Percentiles rank a stretch among this genome's conserved stretches.
Evolutionary conservation across 2,797 vertebrate genomes (phyloP).

Genomic region (Micrastur ruficollis): DNA sequence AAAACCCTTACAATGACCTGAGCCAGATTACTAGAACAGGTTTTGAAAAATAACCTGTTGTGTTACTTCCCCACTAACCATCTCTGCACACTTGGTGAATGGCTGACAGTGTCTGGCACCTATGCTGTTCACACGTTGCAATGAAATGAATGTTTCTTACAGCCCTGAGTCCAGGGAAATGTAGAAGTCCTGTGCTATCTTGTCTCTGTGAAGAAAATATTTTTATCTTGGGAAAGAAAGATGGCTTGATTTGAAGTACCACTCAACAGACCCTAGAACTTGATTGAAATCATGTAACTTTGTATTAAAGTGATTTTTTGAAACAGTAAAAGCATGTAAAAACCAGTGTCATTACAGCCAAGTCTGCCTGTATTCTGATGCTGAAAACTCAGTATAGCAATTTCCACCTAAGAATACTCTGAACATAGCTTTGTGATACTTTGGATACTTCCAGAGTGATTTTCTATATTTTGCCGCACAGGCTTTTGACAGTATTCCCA

Average conservation of each 20-base stretch:
- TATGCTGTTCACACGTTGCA: not conserved
- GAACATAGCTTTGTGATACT: not conserved
- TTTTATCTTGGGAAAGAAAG: not conserved
- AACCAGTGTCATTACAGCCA: not conserved
- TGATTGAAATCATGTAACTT: not conserved
- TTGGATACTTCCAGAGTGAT: not conserved
- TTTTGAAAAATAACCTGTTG: constrained; percentile 29
- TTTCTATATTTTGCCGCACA: not conserved
- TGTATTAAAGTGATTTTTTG: not conserved
- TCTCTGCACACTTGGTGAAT: not conserved
- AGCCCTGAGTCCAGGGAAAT: not conserved
- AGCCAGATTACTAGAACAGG: not conserved
- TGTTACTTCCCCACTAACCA: not conserved
- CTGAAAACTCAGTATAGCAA: not conserved
- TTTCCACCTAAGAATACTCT: not conserved
- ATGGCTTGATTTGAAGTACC: not conserved
- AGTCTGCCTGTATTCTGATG: not conserved
- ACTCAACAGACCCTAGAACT: not conserved
- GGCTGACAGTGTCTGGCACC: not conserved
- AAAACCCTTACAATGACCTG: not conserved
- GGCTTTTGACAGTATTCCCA: not conserved
- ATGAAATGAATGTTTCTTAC: not conserved
- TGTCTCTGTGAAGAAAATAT: not conserved
- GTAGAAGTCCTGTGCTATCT: not conserved
- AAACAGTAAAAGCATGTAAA: not conserved